Evolutionary conservation across 2,113 vertebrate species (phyloP), one percentile per base, ranked within the genome.

Genomic region (Trichomycterus rosablanca): DNA sequence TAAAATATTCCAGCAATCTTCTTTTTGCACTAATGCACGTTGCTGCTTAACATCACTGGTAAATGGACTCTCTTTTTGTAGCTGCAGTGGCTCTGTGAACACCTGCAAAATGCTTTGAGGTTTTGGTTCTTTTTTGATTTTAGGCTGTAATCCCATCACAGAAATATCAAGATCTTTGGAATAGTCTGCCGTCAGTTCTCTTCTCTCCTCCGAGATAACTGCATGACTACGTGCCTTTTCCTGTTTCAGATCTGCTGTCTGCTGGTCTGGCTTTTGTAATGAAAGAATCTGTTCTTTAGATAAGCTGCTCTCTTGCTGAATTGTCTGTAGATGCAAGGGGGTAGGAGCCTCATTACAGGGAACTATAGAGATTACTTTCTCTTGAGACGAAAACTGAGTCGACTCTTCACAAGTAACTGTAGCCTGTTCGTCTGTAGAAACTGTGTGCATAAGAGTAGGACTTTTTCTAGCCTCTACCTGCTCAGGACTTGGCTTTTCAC

Each of bases 61-160:
- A 1, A 89, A 59, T 0, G 76, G 68, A 1, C 63, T 78, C 68
- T 94, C 92, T 71, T 93, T 92, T 3, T 85, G 79, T 46, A 89
- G 61, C 52, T 80, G 74, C 53, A 82, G 63, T 44, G 88, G 80
- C 26, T 85, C 79, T 71, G 79, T 73, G 53, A 86, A 77, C 35
- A 84, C 78, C 16, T 85, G 84, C 14, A 88, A 82, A 53, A 79
- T 80, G 3, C 65, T 83, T 2, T 59, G 79, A 19, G 85, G 71
- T 0, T 40, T 75, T 19, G 77, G 67, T 61, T 92, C 90, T 22
- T 55, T 74, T 19, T n/a, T 74, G 71, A 76, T 63, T 28, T 73
- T 59, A 54, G 87, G 63, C 15, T 83, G 59, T 68, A 79, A 6
- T 1, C 76, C 74, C 51, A 81, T 76, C 18, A 84, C 72, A 1